These are phyloP conservation scores for Lasioglossum morio DNA, from an alignment of 2,888 invertebrate species.

Conservation along the genomic window DNA sequence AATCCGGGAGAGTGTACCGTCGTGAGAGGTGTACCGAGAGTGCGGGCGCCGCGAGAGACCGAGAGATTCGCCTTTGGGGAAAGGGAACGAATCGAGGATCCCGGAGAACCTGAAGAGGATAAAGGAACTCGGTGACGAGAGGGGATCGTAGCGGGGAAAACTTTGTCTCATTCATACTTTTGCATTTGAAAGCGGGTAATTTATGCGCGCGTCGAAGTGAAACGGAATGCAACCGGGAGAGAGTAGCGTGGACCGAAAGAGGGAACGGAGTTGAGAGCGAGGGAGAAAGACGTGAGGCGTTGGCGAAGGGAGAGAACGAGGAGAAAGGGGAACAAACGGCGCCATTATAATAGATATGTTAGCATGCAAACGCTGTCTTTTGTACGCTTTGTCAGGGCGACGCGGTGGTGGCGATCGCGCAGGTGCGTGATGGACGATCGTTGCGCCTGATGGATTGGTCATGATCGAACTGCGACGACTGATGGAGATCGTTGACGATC, in stretches of 20 bases:
- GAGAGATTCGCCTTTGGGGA: not conserved
- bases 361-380: slow-evolving; percentile 79
- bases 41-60: not conserved
- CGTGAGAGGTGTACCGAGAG: slow-evolving; percentile 11
- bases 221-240: slow-evolving; percentile 65
- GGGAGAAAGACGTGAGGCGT: slow-evolving; percentile 5
- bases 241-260: slow-evolving; percentile 3
- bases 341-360: slow-evolving; percentile 81
- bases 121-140: slow-evolving; percentile 18
- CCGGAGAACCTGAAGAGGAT: not conserved
- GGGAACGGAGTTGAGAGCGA: not conserved
- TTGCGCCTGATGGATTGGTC: not conserved
- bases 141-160: slow-evolving; percentile 79
- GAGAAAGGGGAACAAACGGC: slow-evolving; percentile 71
- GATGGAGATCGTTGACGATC: not conserved
- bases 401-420: slow-evolving; percentile 45
- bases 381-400: slow-evolving; percentile 64
- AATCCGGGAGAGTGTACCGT: slow-evolving; percentile 25
- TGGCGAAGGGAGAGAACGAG: slow-evolving; percentile 54
- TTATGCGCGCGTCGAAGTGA: slow-evolving; percentile 79
- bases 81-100: slow-evolving; percentile 7
- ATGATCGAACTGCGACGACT: not conserved
- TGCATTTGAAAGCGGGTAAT: slow-evolving; percentile 87
- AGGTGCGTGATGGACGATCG: slow-evolving; percentile 30
- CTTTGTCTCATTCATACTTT: slow-evolving; percentile 88